A percentile compares a stretch with the other conserved stretches of the same genome.
Conservation (phyloP, 2,113 vertebrate genomes). For the Dasyprocta punctata region DNA sequence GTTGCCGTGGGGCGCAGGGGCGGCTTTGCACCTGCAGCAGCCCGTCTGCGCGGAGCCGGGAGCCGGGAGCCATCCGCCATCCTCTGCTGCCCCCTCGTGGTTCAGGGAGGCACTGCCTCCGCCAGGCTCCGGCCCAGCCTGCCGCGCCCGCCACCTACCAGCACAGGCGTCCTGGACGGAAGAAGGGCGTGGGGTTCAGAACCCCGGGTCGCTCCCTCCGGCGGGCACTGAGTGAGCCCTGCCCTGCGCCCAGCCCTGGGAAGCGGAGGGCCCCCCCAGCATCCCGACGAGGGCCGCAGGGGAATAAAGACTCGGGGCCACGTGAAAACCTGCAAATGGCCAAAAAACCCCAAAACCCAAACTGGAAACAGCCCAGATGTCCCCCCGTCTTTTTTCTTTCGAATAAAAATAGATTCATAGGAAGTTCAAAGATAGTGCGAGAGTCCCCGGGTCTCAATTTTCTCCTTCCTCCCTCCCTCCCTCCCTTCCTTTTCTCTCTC, state of each 20-base stretch:
- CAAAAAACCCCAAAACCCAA: not conserved
- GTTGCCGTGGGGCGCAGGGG: not conserved
- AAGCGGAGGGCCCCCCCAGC: not conserved
- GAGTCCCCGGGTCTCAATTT: not conserved
- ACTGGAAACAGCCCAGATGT: not conserved
- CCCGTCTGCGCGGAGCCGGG: accelerated
- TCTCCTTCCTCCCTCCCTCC: too few relatives aligned
- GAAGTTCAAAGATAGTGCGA: not conserved
- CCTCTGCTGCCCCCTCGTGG: slow-evolving; percentile 72
- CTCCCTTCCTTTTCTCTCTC: too few relatives aligned
- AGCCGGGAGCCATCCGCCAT: slow-evolving; percentile 2
- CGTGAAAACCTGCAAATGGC: not conserved
- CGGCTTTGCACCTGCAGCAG: not conserved
- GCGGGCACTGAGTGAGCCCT: not conserved
- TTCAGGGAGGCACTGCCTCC: not conserved
- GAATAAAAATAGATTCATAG: not conserved
- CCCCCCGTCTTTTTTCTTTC: not conserved
- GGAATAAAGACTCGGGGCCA: not conserved
- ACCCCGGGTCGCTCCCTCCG: not conserved
- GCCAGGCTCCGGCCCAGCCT: not conserved
- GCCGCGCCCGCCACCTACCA: not conserved
- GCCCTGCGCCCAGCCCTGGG: too few relatives aligned
- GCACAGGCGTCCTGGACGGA: not conserved
- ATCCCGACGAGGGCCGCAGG: not conserved
- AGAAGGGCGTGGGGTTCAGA: not conserved